Conservation (phyloP, 2,797 vertebrate species). For the Coregonus ussuriensis region DNA sequence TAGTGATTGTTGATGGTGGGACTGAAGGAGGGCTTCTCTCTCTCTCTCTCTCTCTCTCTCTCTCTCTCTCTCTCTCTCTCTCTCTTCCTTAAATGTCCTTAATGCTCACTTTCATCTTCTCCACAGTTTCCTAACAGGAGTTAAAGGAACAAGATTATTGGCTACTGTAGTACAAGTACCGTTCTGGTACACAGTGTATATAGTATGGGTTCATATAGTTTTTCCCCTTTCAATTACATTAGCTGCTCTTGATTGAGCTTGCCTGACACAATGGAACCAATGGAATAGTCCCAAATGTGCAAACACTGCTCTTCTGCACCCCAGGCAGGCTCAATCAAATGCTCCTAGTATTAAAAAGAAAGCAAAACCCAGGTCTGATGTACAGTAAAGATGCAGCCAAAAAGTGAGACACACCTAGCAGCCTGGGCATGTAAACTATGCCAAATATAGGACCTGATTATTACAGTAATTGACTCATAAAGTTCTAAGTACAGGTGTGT, state of each 20-base stretch:
- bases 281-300: background rate
- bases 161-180: background rate
- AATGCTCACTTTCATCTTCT: constrained; percentile 89
- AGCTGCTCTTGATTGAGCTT: background rate
- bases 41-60: constrained; percentile 51
- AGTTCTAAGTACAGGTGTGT: background rate
- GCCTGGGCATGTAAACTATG: background rate
- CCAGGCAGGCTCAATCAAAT: background rate
- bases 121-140: constrained; percentile 83
- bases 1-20: background rate
- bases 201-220: background rate
- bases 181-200: background rate
- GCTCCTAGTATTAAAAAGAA: background rate
- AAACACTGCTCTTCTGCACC: background rate
- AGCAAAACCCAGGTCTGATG: background rate
- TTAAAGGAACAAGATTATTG: background rate
- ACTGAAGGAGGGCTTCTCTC: no score
- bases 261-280: background rate
- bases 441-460: background rate
- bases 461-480: background rate
- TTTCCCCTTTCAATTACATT: background rate
- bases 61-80: constrained; percentile 41
- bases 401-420: background rate
- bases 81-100: constrained; percentile 80
- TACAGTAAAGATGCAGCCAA: no score